phyloP scores from a whole-genome alignment of 2,113 vertebrate species.

The Corydoras sp. region DNA sequence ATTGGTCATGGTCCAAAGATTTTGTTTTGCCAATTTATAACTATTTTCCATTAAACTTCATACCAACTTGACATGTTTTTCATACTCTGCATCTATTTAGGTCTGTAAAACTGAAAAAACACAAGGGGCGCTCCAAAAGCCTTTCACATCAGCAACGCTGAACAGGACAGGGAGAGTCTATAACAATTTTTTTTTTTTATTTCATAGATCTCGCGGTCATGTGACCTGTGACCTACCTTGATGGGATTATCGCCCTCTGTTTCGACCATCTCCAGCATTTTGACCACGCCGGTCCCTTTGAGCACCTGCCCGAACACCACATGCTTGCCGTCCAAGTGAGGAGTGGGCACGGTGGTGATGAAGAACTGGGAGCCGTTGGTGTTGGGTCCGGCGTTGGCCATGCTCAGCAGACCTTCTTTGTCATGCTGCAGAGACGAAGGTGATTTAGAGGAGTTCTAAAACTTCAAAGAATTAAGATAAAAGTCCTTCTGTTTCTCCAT shows the following conservation, averaged over 20 bases:
- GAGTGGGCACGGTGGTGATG: slow-evolving; percentile 86
- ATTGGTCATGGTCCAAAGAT: too few relatives aligned
- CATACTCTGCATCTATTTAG: too few relatives aligned
- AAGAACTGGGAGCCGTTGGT: slow-evolving; percentile 98
- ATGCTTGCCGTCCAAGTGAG: slow-evolving; percentile 88
- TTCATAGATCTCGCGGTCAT: too few relatives aligned
- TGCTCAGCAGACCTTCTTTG: slow-evolving; percentile 82
- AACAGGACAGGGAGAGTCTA: too few relatives aligned
- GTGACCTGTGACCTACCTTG: slow-evolving; percentile 60
- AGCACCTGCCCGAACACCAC: slow-evolving; percentile 91
- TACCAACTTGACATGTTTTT: neutral
- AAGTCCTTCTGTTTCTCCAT: too few relatives aligned
- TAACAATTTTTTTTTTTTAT: too few relatives aligned
- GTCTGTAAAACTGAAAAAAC: too few relatives aligned
- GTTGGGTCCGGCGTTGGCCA: slow-evolving; percentile 87
- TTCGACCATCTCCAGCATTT: slow-evolving; percentile 78
- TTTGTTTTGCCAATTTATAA: neutral
- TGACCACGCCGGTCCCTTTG: slow-evolving; percentile 84
- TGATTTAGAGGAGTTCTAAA: too few relatives aligned
- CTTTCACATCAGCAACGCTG: too few relatives aligned
- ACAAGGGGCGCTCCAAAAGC: too few relatives aligned
- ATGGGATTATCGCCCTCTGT: slow-evolving; percentile 78
- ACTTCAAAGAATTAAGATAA: too few relatives aligned
- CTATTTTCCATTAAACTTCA: neutral
- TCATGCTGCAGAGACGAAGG: slow-evolving; percentile 73